Base-by-base conservation (phyloP, 2,888 invertebrate species). In the Idaea biselata region DNA sequence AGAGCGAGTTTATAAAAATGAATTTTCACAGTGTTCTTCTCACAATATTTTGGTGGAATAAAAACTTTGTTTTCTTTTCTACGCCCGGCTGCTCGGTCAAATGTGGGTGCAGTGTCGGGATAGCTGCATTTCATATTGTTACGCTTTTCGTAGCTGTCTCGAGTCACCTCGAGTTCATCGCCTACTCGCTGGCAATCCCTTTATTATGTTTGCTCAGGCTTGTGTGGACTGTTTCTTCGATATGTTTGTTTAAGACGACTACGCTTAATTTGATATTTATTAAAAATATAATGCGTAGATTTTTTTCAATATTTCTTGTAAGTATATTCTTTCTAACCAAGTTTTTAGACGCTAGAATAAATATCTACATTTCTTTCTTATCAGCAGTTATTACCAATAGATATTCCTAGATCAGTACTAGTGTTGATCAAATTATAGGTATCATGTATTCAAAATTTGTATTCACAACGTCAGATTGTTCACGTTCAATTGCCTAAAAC, bases 41-140 rank as follows among this genome's bases (percentile, higher is more conserved):
- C 71, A 78, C 75, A 77, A 82, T 78, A 78, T 83, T 82, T 82
- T 73, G 72, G 76, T 73, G 70, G 76, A 73, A 80, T 80, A 82
- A 79, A 81, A 82, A 78, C 76, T 76, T 82, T 83, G 78, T 84
- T 81, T 80, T 82, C 75, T 80, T 82, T 76, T 75, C 79, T 75
- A 70, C 70, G 77, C 70, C 72, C 70, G 71, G 68, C 70, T 77
- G 70, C 72, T 44, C 71, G 71, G 68, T 78, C 78, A 77, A 84
- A 84, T 80, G 72, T 75, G 71, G 68, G 70, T 71, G 71, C 75
- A 76, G 75, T 75, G 64, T 63, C 60, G 61, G 68, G 71, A 72
- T 76, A 77, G 75, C 75, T 72, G 67, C 70, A 72, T 76, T 79
- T 76, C 68, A 74, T 78, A 77, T 78, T 73, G 72, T 76, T 73